A percentile compares a stretch with the other conserved stretches of the same genome.
phyloP scores from a whole-genome alignment of 2,113 vertebrate genomes.

The Pachyramphus minor region DNA sequence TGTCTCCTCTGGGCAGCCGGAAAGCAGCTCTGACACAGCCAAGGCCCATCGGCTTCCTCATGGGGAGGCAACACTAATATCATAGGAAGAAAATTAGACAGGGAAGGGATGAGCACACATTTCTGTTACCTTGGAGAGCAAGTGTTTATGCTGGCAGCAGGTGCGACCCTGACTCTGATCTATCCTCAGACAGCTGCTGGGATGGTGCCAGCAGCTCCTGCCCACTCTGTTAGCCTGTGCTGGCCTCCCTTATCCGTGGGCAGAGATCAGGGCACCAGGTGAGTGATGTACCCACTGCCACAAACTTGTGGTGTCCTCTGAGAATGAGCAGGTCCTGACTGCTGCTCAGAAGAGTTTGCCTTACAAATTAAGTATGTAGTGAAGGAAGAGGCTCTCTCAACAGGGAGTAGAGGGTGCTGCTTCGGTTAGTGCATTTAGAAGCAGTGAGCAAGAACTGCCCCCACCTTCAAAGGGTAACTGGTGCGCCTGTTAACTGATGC shows the following conservation, averaged over 20 bases:
- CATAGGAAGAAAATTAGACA: neutral
- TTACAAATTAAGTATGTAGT: neutral
- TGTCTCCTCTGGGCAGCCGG: neutral
- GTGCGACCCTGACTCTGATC: neutral
- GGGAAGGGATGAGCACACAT: neutral
- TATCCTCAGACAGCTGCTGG: neutral
- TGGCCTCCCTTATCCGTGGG: fast-evolving
- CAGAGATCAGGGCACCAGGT: neutral
- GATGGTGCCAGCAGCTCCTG: neutral
- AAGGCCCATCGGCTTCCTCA: neutral
- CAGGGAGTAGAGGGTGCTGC: neutral
- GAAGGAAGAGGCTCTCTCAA: neutral
- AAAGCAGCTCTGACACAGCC: neutral
- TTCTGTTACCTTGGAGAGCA: neutral
- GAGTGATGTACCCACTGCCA: neutral
- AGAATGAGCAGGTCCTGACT: neutral
- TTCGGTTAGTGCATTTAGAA: neutral
- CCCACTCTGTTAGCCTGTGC: fast-evolving
- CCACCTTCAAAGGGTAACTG: neutral
- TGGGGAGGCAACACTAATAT: neutral
- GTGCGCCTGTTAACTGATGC: too few relatives aligned
- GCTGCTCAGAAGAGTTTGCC: neutral
- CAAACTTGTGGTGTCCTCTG: neutral
- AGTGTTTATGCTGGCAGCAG: neutral
- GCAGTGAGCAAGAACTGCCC: neutral